These are phyloP conservation scores for Neolamprologus hecqui DNA, from an alignment of 2,113 vertebrate genomes.

Conservation along the genomic window DNA sequence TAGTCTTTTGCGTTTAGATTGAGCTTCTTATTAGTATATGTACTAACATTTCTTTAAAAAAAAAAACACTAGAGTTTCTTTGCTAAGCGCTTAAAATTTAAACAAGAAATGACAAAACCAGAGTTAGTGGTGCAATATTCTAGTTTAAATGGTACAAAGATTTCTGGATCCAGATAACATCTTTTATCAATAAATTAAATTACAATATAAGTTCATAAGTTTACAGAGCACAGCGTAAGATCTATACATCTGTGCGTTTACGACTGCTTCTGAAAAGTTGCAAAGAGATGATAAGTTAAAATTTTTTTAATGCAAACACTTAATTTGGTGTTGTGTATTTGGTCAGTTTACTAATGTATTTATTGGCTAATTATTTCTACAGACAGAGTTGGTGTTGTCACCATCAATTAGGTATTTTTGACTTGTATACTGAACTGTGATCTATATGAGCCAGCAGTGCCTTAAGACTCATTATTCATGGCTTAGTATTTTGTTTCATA, in stretches of 20 bases:
- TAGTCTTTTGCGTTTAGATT: not conserved
- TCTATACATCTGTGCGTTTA: not conserved
- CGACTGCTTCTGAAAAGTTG: not conserved
- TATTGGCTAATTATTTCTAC: not conserved
- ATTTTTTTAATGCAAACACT: not conserved
- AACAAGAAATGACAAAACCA: not conserved
- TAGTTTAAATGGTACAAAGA: not conserved
- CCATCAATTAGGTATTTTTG: not conserved
- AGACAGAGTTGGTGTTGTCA: not conserved
- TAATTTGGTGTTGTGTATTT: not conserved
- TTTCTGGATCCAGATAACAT: not conserved
- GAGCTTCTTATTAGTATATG: not conserved
- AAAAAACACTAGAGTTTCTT: not conserved
- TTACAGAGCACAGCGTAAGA: not conserved
- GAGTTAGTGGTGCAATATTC: not conserved
- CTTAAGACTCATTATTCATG: not conserved
- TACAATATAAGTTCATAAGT: not conserved
- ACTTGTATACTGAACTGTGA: not conserved
- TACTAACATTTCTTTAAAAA: not conserved
- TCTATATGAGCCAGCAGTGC: not conserved
- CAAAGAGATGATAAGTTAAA: not conserved
- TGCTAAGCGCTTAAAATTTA: not conserved
- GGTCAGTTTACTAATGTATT: not conserved
- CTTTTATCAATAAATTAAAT: not conserved
- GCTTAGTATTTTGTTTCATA: not conserved